Base-by-base conservation (phyloP, 2,888 invertebrate species). In the Myopa tessellatipennis region DNA sequence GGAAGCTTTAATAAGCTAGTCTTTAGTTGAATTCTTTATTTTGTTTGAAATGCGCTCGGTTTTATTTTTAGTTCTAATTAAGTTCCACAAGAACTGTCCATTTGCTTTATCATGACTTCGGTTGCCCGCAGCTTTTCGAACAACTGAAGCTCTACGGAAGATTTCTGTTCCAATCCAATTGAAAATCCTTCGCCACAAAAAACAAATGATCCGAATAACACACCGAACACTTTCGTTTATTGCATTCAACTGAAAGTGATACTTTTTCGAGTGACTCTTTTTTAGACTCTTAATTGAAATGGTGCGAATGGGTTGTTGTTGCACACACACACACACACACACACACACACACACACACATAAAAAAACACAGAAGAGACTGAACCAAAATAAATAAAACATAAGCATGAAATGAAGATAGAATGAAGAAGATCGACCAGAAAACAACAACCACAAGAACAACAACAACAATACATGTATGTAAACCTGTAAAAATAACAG, bases 181-280 rank as follows among this genome's bases (percentile, higher is more conserved):
- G 8, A 65, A 12, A 52, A 70, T 55, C 26, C 34, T 60, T 60
- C 4, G 16, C 14, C 55, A 34, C 71, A 60, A 38, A 12, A 38
- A 40, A 16, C 7, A 7, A 4, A 26, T 36, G 26, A 8, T 26
- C 40, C 52, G 58, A 5, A 50, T 14, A 34, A 38, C 26, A 36
- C 69, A 78, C 81, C 81, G 82, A 45, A 60, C 77, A 63, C 77
- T 61, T 60, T 60, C 69, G 74, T 61, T 61, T 74, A 69, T 74
- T 67, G 12, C 81, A 78, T 79, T 71, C 71, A 77, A 84, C 82
- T 83, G 80, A 82, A 81, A 78, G 76, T 79, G 77, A 76, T 74
- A n/a, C n/a, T n/a, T 79, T 78, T 74, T 74, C 50, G 75, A 45
- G 40, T 75, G 70, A 63, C 45, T 63, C 26, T 45, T 63, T n/a